Conservation (phyloP, 1,140 invertebrate genomes). For the Trichomalopsis sarcophagae region DNA sequence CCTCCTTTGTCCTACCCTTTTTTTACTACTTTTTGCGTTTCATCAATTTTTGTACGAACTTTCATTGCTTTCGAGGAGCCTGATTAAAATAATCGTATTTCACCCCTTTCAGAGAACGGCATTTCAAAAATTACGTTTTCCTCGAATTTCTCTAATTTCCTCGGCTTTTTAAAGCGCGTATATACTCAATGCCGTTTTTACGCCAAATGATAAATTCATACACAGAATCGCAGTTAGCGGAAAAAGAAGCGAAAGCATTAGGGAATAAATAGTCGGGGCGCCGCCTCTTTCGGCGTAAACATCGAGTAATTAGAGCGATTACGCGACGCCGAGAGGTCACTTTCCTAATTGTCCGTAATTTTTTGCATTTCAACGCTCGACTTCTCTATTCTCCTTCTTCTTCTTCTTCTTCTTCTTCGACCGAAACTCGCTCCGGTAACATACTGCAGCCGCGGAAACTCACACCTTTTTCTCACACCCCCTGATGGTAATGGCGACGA, state of each 20-base stretch:
- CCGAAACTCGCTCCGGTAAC: not conserved
- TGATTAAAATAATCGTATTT: too few relatives aligned
- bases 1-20: not conserved
- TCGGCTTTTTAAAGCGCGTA: not conserved
- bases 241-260: not conserved
- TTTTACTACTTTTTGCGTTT: not conserved
- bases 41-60: not conserved
- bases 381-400: not conserved
- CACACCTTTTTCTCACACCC: not conserved
- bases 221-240: not conserved
- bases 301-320: conserved; percentile 21
- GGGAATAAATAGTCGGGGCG: not conserved
- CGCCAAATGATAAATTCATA: not conserved
- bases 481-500: not conserved
- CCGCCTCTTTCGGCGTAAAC: not conserved
- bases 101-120: not conserved
- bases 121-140: too few relatives aligned
- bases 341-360: conserved; percentile 15
- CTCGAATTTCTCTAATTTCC: not conserved
- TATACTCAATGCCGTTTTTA: not conserved
- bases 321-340: not conserved
- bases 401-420: not conserved
- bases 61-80: not conserved
- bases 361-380: not conserved
- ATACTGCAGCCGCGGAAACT: not conserved